Evolutionary conservation across 2,113 vertebrate species (phyloP).

Genomic region (Alligator mississippiensis): DNA sequence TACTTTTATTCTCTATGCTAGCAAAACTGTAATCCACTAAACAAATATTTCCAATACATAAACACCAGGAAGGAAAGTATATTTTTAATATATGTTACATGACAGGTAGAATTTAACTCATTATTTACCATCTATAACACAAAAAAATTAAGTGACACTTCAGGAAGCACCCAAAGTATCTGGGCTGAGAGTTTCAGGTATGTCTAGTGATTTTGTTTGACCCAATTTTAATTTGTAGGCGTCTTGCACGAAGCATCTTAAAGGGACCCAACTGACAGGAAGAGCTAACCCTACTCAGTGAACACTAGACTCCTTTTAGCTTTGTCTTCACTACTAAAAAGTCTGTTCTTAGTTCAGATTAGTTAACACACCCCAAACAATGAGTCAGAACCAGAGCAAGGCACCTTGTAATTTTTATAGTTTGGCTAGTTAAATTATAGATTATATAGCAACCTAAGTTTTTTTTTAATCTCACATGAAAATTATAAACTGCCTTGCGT

Average conservation of each 20-base stretch:
- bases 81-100: neutral
- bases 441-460: no score
- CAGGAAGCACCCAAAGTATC: neutral
- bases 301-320: neutral
- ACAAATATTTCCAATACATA: neutral
- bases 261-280: neutral
- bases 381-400: no score
- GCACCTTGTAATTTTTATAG: no score
- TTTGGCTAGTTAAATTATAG: no score
- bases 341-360: fast-evolving
- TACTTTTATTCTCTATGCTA: neutral
- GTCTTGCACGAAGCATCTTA: neutral
- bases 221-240: neutral
- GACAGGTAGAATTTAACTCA: neutral
- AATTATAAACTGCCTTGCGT: no score
- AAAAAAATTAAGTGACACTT: neutral
- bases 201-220: neutral
- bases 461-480: no score
- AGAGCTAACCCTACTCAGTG: neutral
- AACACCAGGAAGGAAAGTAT: neutral
- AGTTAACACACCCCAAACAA: no score
- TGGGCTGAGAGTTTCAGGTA: neutral
- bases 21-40: neutral
- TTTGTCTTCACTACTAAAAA: neutral
- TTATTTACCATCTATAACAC: neutral